Evolutionary conservation across 2,888 invertebrate genomes (phyloP).

Genomic region (Melitaea athalia): DNA sequence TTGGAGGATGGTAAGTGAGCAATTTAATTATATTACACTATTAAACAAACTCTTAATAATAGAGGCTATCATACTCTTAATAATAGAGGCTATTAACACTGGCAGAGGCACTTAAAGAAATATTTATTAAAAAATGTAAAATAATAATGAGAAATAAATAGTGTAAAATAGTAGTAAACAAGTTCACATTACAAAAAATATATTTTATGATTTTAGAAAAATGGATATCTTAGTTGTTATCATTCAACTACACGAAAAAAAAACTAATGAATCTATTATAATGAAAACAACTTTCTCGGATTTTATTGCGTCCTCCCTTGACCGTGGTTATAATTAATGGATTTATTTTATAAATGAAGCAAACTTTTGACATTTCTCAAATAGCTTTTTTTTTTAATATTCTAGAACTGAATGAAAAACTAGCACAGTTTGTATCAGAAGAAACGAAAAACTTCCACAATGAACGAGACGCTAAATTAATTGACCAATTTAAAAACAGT

Average conservation of each 20-base stretch:
- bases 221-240: too few species aligned
- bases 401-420: conserved; percentile 82
- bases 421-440: conserved; percentile 84
- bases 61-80: neutral
- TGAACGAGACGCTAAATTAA: conserved; percentile 83
- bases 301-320: too few species aligned
- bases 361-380: neutral
- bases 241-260: too few species aligned
- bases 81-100: neutral
- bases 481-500: conserved; percentile 84
- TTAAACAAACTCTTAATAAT: neutral
- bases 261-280: too few species aligned
- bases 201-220: too few species aligned
- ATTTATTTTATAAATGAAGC: neutral
- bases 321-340: too few species aligned
- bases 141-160: too few species aligned
- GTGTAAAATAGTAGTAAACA: too few species aligned
- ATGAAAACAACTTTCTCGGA: too few species aligned
- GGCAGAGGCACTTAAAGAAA: too few species aligned
- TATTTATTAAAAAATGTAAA: too few species aligned
- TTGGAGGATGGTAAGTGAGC: conserved; percentile 82
- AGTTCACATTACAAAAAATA: too few species aligned
- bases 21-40: neutral
- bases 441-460: conserved; percentile 87
- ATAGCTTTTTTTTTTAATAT: conserved; percentile 18